These are phyloP conservation scores for Neolamprologus hecqui DNA, from an alignment of 2,113 vertebrate genomes.

Conservation along the genomic window DNA sequence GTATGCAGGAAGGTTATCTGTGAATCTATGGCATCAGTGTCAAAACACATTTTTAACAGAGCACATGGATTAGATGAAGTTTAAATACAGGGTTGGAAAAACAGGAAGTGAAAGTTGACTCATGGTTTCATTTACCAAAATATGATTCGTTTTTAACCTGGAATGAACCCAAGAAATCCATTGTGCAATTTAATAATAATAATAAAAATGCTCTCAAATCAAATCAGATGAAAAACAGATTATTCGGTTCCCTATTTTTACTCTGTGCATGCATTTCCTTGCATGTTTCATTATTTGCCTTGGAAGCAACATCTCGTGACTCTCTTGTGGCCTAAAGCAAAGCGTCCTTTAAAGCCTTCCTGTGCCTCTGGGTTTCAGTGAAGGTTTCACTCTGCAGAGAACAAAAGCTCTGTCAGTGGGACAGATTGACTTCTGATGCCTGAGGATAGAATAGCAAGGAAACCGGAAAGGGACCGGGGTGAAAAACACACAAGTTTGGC, in stretches of 20 bases:
- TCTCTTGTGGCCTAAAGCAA: background rate
- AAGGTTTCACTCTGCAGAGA: slow-evolving; percentile 4
- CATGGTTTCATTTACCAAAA: background rate
- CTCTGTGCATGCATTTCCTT: background rate
- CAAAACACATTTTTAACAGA: background rate
- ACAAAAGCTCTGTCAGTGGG: slow-evolving; percentile 38
- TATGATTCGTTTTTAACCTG: background rate
- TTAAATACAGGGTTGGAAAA: background rate
- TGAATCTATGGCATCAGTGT: background rate
- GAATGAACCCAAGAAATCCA: background rate
- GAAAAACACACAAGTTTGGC: slow-evolving; percentile 23
- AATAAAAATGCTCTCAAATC: background rate
- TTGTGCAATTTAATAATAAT: background rate
- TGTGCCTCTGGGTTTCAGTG: background rate
- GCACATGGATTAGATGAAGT: background rate
- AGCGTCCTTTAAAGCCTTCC: slow-evolving; percentile 2
- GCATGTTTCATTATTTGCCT: background rate
- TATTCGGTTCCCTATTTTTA: background rate
- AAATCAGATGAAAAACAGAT: background rate
- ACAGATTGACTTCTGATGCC: slow-evolving; percentile 26
- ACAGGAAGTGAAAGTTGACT: background rate
- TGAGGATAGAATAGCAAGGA: slow-evolving; percentile 18
- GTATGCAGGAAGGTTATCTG: background rate
- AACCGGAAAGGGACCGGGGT: slow-evolving; percentile 31
- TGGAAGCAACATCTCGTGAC: background rate